Evolutionary conservation across 2,797 vertebrate genomes (phyloP), one percentile per base, ranked within the genome.

Genomic region (Leucoraja ocellata): DNA sequence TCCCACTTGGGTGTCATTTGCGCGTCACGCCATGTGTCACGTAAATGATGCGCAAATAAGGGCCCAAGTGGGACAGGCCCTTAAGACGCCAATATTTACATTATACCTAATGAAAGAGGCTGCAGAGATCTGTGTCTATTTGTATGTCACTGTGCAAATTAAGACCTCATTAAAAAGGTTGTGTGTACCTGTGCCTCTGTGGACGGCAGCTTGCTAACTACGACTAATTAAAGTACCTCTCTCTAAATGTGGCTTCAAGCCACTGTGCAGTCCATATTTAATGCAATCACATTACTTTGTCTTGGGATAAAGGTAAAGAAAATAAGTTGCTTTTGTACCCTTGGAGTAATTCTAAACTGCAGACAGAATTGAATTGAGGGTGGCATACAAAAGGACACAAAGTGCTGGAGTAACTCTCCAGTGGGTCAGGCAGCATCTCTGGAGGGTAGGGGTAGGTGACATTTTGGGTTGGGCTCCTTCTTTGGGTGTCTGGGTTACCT

Each of bases 81-180:
- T 46, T 46, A 46, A 16, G n/a, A 68, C 32, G 61, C 63, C 16
- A 65, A n/a, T 68, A 28, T 68, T 63, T 63, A 65, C 32, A 88
- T 68, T 88, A 88, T 2, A 16, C 6, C 61, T 68, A 18, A 65
- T 88, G 65, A 65, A 21, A 65, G 84, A 58, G 61, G n/a, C 80
- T 83, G 80, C 58, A 23, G 25, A 58, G 39, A 83, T 58, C 80
- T 86, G 83, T 61, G 23, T 86, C 58, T n/a, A 63, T 86, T 58
- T 84, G 83, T 86, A 61, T 16, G 11, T 13, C 4, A 13, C 83
- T 86, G 83, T n/a, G 83, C 83, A 86, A 86, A 86, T 63, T 86
- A 63, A 68, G 6, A 18, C 11, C 16, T 63, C 61, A 86, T 86
- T 81, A 65, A 65, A 86, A 6, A 13, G 25, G 28, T 14, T 10